phyloP scores from a whole-genome alignment of 2,113 vertebrate genomes.

The Noturus placidus region DNA sequence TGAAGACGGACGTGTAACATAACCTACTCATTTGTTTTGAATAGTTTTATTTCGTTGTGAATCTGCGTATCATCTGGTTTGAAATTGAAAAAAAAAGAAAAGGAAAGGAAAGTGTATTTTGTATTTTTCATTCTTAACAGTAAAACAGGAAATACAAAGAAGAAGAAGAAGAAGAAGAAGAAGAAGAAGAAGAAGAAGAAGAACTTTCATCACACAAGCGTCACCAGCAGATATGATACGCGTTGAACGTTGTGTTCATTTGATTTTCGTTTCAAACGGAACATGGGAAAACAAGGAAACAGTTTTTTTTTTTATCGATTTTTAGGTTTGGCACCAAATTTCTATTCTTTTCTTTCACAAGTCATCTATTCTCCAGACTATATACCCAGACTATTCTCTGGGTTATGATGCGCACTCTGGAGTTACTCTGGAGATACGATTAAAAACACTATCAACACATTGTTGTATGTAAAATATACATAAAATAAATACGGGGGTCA shows the following conservation, averaged over 20 bases:
- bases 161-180: too few relatives aligned
- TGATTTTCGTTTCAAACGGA: neutral
- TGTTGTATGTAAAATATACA: too few relatives aligned
- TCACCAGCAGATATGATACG: neutral
- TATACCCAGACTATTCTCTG: too few relatives aligned
- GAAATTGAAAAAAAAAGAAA: neutral
- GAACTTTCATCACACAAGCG: neutral
- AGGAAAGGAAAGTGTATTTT: neutral
- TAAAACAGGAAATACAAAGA: neutral
- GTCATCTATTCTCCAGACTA: neutral
- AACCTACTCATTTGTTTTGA: neutral
- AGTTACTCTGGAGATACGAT: too few relatives aligned
- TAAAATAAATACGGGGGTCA: too few relatives aligned
- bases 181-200: too few relatives aligned
- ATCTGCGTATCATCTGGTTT: neutral
- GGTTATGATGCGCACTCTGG: too few relatives aligned
- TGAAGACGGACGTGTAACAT: too few relatives aligned
- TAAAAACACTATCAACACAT: too few relatives aligned
- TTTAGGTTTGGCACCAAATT: too few relatives aligned
- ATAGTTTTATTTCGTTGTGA: neutral
- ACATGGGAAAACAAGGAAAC: neutral
- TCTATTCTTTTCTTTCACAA: too few relatives aligned
- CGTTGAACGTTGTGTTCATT: too few relatives aligned
- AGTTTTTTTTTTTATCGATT: neutral
- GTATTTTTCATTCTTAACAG: neutral